A percentile compares a stretch with the other conserved stretches of the same genome.
These are phyloP conservation scores for Leuciscus waleckii DNA, from an alignment of 2,797 vertebrate genomes.

Conservation along the genomic window DNA sequence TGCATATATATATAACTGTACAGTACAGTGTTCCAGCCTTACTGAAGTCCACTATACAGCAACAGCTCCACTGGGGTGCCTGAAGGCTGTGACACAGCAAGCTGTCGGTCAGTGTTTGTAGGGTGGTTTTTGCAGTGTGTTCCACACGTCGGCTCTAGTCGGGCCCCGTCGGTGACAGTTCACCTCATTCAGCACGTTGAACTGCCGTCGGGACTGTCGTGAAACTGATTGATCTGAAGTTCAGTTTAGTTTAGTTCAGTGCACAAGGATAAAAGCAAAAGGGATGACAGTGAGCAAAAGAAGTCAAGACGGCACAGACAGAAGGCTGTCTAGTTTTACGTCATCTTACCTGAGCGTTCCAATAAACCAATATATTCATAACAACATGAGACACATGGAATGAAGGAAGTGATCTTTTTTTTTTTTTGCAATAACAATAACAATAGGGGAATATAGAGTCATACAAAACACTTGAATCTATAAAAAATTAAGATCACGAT, in stretches of 20 bases:
- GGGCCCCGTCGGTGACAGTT: background rate
- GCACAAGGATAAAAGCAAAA: too few relatives aligned
- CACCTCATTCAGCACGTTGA: background rate
- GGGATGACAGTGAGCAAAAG: too few relatives aligned
- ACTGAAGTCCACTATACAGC: background rate
- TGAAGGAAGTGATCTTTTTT: background rate
- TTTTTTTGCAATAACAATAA: too few relatives aligned
- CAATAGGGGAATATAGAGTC: too few relatives aligned
- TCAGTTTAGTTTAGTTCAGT: background rate
- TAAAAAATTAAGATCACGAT: too few relatives aligned
- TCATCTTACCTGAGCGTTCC: background rate
- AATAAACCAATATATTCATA: background rate
- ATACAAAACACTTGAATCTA: too few relatives aligned
- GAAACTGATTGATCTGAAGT: background rate
- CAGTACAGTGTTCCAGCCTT: background rate
- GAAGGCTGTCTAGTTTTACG: background rate
- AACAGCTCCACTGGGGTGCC: background rate
- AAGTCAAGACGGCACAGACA: background rate
- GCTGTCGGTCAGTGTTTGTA: too few relatives aligned
- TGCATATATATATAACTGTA: background rate
- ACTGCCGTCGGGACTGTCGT: background rate
- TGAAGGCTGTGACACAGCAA: background rate
- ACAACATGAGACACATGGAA: background rate
- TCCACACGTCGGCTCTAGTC: background rate
- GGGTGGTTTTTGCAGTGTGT: background rate